Conservation (phyloP, 1,140 invertebrate species). For the Sitodiplosis mosellana region DNA sequence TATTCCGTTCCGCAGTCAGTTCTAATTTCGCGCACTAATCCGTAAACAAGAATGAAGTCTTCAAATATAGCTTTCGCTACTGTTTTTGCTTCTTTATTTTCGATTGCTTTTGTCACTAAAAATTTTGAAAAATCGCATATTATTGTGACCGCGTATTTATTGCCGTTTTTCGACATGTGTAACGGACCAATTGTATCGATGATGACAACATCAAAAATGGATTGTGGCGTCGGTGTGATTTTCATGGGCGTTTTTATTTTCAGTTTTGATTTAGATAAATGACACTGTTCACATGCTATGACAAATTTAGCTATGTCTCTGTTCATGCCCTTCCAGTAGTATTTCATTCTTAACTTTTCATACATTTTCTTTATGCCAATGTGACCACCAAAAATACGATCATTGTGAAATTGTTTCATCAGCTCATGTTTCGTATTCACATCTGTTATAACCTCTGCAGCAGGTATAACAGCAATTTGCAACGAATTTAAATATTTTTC, state of each 20-base stretch:
- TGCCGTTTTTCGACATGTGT: not conserved
- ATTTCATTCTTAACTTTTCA: too few species aligned
- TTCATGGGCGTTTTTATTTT: not conserved
- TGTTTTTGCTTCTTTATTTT: slow-evolving; percentile 4
- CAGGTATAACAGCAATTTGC: too few species aligned
- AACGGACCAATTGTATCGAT: slow-evolving; percentile 3
- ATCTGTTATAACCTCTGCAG: too few species aligned
- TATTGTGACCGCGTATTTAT: slow-evolving; percentile 5
- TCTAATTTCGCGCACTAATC: slow-evolving; percentile 4
- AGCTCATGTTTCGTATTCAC: too few species aligned
- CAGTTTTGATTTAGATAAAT: too few species aligned
- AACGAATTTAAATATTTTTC: too few species aligned
- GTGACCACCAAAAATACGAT: too few species aligned
- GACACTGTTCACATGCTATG: not conserved
- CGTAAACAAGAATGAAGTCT: slow-evolving; percentile 6
- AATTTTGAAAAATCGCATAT: slow-evolving; percentile 5
- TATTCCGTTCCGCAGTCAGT: slow-evolving; percentile 8
- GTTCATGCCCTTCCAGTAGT: slow-evolving; percentile 5
- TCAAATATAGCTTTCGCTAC: slow-evolving; percentile 7
- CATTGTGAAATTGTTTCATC: too few species aligned
- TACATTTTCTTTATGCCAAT: too few species aligned
- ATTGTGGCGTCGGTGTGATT: slow-evolving; percentile 2
- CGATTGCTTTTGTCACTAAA: slow-evolving; percentile 3
- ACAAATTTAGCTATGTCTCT: not conserved
- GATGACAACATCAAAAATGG: slow-evolving; percentile 1